Evolutionary conservation across 1,140 invertebrate species (phyloP), one percentile per base, ranked within the genome.

Genomic region (Monochamus saltuarius): DNA sequence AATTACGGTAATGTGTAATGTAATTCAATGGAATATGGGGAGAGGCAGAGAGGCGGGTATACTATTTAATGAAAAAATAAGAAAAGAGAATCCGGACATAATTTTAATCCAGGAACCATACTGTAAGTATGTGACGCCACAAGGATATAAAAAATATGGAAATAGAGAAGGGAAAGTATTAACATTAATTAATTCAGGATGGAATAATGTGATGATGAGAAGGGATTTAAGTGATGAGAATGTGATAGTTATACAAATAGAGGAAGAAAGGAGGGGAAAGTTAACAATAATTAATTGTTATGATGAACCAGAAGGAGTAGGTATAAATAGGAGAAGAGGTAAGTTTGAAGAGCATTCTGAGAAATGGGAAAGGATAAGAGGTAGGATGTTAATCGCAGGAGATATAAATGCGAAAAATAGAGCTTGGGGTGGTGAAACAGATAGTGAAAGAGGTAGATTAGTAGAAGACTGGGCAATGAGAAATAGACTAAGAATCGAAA

Each of bases 391-490:
- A 1, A 22, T 55, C 1, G 39, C 6, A 11, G 53, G 53, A 42
- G 53, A 55, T 22, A n/a, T 55, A 2, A 45, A 55, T 40, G 53
- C 39, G 11, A 55, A 55, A 22, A 42, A 55, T 40, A 13, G 1
- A 3, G 14, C 8, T 8, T 42, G 53, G 40, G 53, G 53, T 3
- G 53, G 53, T 8, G 40, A 22, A 2, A 35, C 3, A 55, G 42
- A 3, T 4, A 40, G 43, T 34, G n/a, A 8, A 7, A 7, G 53
- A 29, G 40, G 53, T 22, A 7, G 9, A 13, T 17, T n/a, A 2
- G 10, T 55, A 3, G 7, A 43, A 9, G 40, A 55, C 4, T 55
- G 53, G 53, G 14, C 39, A 22, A 43, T 19, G 8, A 19, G 1
- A 7, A 55, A 55, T 7, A 8, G 17, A n/a, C 4, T 3, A 1